Percentiles rank a stretch among this genome's conserved stretches.
These are phyloP conservation scores for Leptodactylus fuscus DNA, from an alignment of 2,113 vertebrate genomes.

Conservation along the genomic window DNA sequence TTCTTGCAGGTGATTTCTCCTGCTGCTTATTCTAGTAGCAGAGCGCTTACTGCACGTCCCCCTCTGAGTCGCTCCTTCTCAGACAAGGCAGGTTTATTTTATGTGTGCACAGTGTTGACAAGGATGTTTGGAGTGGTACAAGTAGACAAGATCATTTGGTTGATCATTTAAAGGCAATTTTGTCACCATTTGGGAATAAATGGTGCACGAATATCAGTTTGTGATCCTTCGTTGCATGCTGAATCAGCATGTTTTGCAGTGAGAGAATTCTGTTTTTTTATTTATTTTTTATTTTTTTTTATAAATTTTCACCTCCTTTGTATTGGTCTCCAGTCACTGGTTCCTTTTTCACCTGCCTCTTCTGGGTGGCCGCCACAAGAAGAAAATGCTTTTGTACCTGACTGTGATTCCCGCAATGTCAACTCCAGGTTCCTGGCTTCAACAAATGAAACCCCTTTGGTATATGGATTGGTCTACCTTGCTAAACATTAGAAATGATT, in stretches of 20 bases:
- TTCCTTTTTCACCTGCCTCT: slow-evolving; percentile 42
- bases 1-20: slow-evolving; percentile 62
- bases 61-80: neutral
- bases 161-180: neutral
- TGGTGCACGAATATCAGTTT: slow-evolving; percentile 13
- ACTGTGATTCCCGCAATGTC: slow-evolving; percentile 21
- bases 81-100: slow-evolving; percentile 65
- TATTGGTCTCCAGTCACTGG: slow-evolving; percentile 45
- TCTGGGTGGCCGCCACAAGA: neutral
- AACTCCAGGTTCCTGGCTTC: slow-evolving; percentile 23
- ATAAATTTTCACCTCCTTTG: neutral
- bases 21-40: neutral
- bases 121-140: neutral
- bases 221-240: neutral
- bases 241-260: slow-evolving; percentile 5
- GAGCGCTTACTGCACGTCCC: slow-evolving; percentile 51
- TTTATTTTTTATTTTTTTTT: slow-evolving; percentile 7
- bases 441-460: slow-evolving; percentile 32
- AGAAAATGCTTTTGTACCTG: slow-evolving; percentile 14
- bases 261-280: neutral
- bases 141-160: neutral
- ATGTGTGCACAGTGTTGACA: slow-evolving; percentile 23
- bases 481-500: neutral
- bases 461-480: slow-evolving; percentile 8
- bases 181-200: neutral